Evolutionary conservation across 53 echinoderm and acorn worm species (phyloP), one percentile per base, ranked within the genome.

Genomic region (Glandiceps talaboti): DNA sequence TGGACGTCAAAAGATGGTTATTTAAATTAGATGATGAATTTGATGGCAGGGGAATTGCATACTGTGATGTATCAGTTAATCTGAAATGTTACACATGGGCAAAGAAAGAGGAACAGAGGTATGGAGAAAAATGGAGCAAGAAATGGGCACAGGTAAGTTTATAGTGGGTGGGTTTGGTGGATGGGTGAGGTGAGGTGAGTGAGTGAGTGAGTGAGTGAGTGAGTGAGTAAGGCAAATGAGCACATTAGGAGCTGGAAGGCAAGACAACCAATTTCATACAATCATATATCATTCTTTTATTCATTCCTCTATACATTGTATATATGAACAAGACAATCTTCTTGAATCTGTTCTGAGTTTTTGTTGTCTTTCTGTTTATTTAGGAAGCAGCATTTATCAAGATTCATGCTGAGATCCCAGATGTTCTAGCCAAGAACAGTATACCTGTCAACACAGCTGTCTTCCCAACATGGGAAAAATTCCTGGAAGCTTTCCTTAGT

Each of bases 11-110:
- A 79, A 86, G 92, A 1, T 95, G 92, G 82, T 88, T 95, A 76
- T 95, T 95, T 83, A 95, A 95, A 79, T 85, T 95, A 0, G 95
- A 95, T 31, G 95, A 95, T 80, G 95, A 95, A 82, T 83, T 95
- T 79, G 95, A 95, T 74, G 95, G 95, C 32, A 84, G 95, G 29
- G 95, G 95, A 27, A 95, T 95, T 26, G 95, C 95, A 31, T 95
- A 88, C 83, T 95, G 95, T 84, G 92, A 95, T 77, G 30, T 95
- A 72, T 90, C 92, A 31, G 86, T 90, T 1, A 86, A 95, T 74
- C 90, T 95, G 0, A 84, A 88, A 30, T 95, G 95, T 82, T 91
- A 95, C 33, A 31, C 88, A 1, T 95, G 95, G 95, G 92, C 95
- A 29, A 92, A 92, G 87, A 95, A 95, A 74, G 95, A 95, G 79